Evolutionary conservation across 2,888 invertebrate genomes (phyloP), one percentile per base, ranked within the genome.

Genomic region (Lycocerus yunnanus): DNA sequence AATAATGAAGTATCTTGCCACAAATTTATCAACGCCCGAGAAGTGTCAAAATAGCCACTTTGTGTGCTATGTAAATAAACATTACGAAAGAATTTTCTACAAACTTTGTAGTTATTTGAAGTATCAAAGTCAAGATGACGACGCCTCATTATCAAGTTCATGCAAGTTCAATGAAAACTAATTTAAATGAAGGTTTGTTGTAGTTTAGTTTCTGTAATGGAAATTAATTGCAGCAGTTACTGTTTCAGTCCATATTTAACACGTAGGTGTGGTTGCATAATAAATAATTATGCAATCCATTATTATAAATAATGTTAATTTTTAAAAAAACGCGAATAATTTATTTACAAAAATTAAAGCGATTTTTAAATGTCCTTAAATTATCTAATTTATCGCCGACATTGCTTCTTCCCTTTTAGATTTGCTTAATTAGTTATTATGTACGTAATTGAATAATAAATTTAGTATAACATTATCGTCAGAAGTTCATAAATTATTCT

Each of bases 111-210:
- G 18, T 63, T 63, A 63, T 63, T 63, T 63, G 15, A 63, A 63
- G 61, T 18, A 63, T 63, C 61, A 63, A 63, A 63, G 61, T 63
- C 61, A 63, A 63, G 61, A 18, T 18, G 15, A 60, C 61, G 61
- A 18, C 61, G 61, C 20, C 20, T 63, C 61, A 63, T 63, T 63
- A 63, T 63, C 61, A 63, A 63, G 61, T 63, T 63, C 61, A 63
- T n/a, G 10, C 15, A 18, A 63, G 61, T 63, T 63, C 61, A 63
- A 63, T 63, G 61, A 63, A 63, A 63, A 63, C 16, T n/a, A n/a
- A 20, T 63, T 63, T 63, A 16, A 63, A 18, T 63, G 61, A 63
- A 63, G 20, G 18, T 63, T 63, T 43, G 43, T 18, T 63, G 61
- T 20, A 63, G 20, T 18, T 16, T 18, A 15, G n/a, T 43, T 24